These are phyloP conservation scores for Trematocara zebra DNA, from an alignment of 2,113 vertebrate genomes.

Conservation along the genomic window DNA sequence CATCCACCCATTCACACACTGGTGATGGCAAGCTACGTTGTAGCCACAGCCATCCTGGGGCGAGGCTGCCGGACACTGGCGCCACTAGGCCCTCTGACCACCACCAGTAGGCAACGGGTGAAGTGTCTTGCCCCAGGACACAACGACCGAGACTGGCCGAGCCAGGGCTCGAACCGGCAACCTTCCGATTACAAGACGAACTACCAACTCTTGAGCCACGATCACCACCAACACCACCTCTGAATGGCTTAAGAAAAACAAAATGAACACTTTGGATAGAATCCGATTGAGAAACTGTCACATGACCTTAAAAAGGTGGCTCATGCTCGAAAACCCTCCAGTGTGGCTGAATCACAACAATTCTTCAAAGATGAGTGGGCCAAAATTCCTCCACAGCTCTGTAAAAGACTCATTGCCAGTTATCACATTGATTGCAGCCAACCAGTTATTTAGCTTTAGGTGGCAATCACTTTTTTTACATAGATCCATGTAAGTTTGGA, in stretches of 20 bases:
- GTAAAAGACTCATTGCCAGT: not conserved
- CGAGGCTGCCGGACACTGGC: fast-evolving
- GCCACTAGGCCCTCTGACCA: not conserved
- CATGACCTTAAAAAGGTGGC: not conserved
- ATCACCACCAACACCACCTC: not conserved
- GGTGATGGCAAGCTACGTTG: not conserved
- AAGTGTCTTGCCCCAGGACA: not conserved
- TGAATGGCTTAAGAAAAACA: not conserved
- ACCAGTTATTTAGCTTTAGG: not conserved
- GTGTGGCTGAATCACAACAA: not conserved
- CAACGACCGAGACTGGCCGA: fast-evolving
- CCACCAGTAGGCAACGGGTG: fast-evolving
- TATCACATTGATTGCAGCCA: not conserved
- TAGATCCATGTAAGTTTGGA: not conserved
- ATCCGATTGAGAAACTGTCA: not conserved
- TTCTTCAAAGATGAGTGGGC: not conserved
- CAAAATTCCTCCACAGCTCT: not conserved
- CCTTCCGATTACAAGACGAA: fast-evolving
- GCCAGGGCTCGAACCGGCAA: fast-evolving
- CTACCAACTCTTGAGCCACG: fast-evolving
- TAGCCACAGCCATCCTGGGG: not conserved
- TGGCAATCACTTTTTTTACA: not conserved
- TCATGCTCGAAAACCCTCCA: fast-evolving
- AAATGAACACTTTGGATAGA: not conserved
- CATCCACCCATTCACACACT: not conserved